Conservation (phyloP, 2,888 invertebrate species). For the Tortrix viridana region DNA sequence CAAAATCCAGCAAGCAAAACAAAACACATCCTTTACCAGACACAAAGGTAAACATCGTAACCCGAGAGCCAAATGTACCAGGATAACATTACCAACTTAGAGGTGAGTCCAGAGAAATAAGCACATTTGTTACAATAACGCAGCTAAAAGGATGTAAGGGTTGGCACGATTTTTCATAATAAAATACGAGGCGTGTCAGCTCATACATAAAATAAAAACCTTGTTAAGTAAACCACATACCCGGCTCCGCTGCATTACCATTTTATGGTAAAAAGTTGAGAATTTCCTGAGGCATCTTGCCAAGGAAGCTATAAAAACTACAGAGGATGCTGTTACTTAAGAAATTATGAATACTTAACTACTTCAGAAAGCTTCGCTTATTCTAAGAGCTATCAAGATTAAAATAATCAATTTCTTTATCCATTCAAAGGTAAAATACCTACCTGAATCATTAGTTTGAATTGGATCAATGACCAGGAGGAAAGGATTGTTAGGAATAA, state of each 20-base stretch:
- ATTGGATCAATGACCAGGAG: not conserved
- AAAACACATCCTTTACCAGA: not conserved
- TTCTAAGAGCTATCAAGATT: too few relatives aligned
- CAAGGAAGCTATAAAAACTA: conserved; percentile 18
- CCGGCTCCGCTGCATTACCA: conserved; percentile 13
- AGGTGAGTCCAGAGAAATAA: conserved; percentile 21
- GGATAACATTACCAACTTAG: conserved; percentile 24
- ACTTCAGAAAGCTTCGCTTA: conserved; percentile 7
- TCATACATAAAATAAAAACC: conserved; percentile 30
- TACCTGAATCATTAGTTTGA: not conserved
- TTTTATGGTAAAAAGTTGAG: conserved; percentile 35
- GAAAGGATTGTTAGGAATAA: not conserved
- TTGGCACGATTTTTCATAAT: conserved; percentile 31
- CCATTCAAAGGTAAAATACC: too few relatives aligned
- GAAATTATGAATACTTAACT: conserved; percentile 24
- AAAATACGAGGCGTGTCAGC: conserved; percentile 26
- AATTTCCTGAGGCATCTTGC: conserved; percentile 8
- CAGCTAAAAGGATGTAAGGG: conserved; percentile 33
- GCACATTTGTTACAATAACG: conserved; percentile 34
- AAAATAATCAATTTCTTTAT: too few relatives aligned
- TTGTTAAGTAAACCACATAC: conserved; percentile 29
- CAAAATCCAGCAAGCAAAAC: not conserved
- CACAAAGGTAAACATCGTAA: conserved; percentile 16
- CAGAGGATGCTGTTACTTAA: conserved; percentile 11
- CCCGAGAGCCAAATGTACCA: conserved; percentile 29